These are phyloP conservation scores for Nasalis larvatus DNA, from an alignment of 2,113 vertebrate species.

Conservation along the genomic window DNA sequence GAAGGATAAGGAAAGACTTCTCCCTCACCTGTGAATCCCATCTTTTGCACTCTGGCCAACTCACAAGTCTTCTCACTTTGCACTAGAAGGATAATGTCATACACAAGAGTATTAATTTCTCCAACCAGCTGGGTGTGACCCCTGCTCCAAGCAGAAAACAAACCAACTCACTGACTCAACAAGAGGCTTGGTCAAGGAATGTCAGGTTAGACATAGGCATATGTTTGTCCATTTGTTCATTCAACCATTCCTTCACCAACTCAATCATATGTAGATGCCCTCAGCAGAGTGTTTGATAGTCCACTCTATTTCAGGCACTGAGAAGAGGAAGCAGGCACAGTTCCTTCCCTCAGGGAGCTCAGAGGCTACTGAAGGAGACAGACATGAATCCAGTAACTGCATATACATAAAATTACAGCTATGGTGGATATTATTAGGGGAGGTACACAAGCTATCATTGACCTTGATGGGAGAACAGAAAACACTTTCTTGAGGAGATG, in stretches of 20 bases:
- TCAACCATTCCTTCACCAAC: not conserved
- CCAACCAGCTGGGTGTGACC: not conserved
- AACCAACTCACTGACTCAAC: slow-evolving; percentile 32
- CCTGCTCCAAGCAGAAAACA: not conserved
- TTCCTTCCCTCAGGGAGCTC: not conserved
- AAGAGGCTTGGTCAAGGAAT: not conserved
- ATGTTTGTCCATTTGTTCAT: not conserved
- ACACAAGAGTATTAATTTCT: not conserved
- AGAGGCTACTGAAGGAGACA: not conserved
- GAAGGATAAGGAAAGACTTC: not conserved
- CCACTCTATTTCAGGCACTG: not conserved
- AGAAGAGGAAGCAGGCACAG: not conserved
- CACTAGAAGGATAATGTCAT: not conserved
- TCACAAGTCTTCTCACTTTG: not conserved
- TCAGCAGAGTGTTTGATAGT: not conserved
- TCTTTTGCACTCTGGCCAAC: not conserved
- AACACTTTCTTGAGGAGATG: not conserved
- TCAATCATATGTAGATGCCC: not conserved
- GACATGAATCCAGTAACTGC: not conserved
- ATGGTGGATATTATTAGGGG: not conserved
- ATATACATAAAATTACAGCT: not conserved
- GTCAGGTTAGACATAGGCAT: not conserved
- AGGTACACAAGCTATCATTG: not conserved
- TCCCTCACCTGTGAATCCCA: not conserved
- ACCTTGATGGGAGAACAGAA: not conserved